These are phyloP conservation scores for Halichondria panicea DNA, from an alignment of 37 sponge, comb jelly and placozoan species.

Conservation along the genomic window DNA sequence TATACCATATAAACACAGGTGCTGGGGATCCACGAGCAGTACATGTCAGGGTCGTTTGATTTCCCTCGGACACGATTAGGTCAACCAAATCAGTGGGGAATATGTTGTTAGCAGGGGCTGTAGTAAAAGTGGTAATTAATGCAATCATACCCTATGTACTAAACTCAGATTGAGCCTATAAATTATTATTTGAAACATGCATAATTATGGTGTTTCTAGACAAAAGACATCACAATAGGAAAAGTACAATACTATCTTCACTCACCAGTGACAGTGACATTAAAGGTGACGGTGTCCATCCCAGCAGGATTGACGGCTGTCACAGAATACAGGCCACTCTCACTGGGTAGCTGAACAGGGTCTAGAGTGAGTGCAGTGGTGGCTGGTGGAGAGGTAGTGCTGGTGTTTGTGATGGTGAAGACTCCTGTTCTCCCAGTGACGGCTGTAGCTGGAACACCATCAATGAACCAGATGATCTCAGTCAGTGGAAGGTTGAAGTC, in stretches of 20 bases:
- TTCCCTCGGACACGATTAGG: neutral
- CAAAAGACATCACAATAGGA: too few relatives aligned
- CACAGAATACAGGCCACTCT: conserved; percentile 27
- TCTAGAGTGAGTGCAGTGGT: conserved; percentile 7
- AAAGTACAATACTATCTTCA: neutral
- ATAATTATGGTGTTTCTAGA: too few relatives aligned
- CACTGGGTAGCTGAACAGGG: neutral
- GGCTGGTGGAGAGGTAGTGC: neutral
- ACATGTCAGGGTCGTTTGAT: conserved; percentile 20
- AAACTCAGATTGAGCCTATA: too few relatives aligned
- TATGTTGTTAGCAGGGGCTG: neutral
- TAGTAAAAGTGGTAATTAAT: too few relatives aligned
- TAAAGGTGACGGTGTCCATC: neutral
- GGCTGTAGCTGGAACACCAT: neutral
- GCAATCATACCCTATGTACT: too few relatives aligned
- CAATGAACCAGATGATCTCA: conserved; percentile 11
- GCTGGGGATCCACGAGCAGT: conserved; percentile 43
- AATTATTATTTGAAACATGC: too few relatives aligned
- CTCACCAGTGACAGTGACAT: conserved; percentile 22
- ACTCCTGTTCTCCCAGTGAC: neutral
- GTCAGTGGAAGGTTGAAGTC: conserved; percentile 31
- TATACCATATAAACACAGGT: conserved; percentile 41
- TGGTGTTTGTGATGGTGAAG: conserved; percentile 7
- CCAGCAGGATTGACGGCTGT: conserved; percentile 25
- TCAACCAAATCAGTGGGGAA: too few relatives aligned